Conservation (phyloP, 1,140 invertebrate species). For the Trichonephila clavata region DNA sequence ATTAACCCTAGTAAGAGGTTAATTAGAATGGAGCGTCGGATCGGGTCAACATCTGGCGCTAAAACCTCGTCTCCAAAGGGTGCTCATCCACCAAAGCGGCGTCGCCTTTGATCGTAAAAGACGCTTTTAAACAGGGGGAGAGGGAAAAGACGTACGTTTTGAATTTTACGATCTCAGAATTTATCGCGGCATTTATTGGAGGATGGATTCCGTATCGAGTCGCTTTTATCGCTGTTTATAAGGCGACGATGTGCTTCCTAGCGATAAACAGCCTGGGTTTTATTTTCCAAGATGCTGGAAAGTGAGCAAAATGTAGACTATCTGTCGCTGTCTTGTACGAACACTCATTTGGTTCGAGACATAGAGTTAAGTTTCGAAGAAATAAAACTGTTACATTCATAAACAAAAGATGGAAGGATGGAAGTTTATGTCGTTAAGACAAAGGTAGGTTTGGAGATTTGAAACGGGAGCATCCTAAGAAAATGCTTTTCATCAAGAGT, state of each 20-base stretch:
- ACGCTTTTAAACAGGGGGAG: slow-evolving; percentile 34
- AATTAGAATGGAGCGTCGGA: slow-evolving; percentile 55
- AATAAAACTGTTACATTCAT: slow-evolving; percentile 28
- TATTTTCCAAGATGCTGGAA: slow-evolving; percentile 10
- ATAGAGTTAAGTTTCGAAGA: background rate
- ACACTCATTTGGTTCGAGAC: background rate
- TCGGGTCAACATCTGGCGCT: slow-evolving; percentile 56
- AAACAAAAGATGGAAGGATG: slow-evolving; percentile 6
- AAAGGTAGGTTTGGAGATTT: background rate
- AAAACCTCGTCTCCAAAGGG: slow-evolving; percentile 51
- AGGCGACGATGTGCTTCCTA: slow-evolving; percentile 36
- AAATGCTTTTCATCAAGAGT: background rate
- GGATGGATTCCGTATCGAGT: slow-evolving; percentile 54
- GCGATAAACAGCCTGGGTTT: slow-evolving; percentile 37
- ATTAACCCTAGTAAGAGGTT: slow-evolving; percentile 51
- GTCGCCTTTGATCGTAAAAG: slow-evolving; percentile 57
- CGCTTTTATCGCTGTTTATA: slow-evolving; percentile 61
- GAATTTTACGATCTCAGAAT: slow-evolving; percentile 61
- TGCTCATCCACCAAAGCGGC: slow-evolving; percentile 34
- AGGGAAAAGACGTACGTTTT: slow-evolving; percentile 43
- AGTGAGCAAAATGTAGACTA: slow-evolving; percentile 38
- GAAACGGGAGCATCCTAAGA: background rate
- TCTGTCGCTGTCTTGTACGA: background rate
- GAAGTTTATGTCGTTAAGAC: background rate
- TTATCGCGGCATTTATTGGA: slow-evolving; percentile 64